A percentile compares a stretch with the other conserved stretches of the same genome.
phyloP scores from a whole-genome alignment of 1,140 invertebrate genomes.

The Drosophila lacertosa region DNA sequence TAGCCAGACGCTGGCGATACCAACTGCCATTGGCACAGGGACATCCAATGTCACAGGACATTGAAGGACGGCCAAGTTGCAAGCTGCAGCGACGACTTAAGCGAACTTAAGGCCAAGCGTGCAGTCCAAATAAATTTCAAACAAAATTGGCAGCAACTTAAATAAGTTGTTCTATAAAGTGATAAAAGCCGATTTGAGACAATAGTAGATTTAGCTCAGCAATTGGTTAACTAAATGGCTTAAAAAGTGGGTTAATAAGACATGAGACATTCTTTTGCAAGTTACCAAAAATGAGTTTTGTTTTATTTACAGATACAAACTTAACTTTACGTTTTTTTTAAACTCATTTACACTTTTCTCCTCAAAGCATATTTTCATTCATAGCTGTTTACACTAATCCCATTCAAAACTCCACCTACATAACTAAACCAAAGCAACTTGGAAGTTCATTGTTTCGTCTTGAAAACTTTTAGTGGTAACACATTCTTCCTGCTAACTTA shows the following conservation, averaged over 20 bases:
- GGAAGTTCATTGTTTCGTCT: conserved; percentile 38
- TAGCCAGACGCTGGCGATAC: conserved; percentile 56
- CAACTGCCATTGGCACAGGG: conserved; percentile 30
- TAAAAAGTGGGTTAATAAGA: too few relatives aligned
- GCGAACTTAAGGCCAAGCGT: background rate
- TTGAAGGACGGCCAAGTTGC: conserved; percentile 18
- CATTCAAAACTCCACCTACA: conserved; percentile 7
- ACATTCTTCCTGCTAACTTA: background rate
- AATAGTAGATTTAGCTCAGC: too few relatives aligned
- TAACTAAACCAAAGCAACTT: background rate
- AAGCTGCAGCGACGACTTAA: conserved; percentile 13
- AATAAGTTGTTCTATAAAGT: conserved; percentile 4
- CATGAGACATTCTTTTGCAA: too few relatives aligned
- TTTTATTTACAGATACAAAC: too few relatives aligned
- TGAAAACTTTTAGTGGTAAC: conserved; percentile 10
- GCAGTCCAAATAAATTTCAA: conserved; percentile 16
- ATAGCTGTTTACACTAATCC: background rate
- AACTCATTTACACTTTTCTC: too few relatives aligned
- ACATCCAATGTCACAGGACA: conserved; percentile 28
- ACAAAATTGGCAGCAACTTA: conserved; percentile 5
- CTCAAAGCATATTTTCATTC: background rate
- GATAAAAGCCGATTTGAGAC: conserved; percentile 11
- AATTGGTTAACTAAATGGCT: background rate
- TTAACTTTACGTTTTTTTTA: too few relatives aligned
- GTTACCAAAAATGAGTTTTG: too few relatives aligned